These are phyloP conservation scores for Pleuronectes platessa DNA, from an alignment of 2,113 vertebrate species.

Conservation along the genomic window DNA sequence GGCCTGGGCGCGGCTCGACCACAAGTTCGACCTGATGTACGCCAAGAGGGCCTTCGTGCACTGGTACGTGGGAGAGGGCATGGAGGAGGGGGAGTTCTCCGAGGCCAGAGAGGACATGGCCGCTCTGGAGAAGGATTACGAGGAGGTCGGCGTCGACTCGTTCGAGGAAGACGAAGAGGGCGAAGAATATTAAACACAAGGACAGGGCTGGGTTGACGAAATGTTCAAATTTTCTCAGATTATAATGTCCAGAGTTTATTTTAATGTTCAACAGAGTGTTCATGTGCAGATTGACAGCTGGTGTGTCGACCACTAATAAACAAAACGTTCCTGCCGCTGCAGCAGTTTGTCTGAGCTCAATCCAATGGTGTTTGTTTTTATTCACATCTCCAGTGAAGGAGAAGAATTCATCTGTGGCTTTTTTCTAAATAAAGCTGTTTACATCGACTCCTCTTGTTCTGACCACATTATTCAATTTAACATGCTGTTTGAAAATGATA, in stretches of 20 bases:
- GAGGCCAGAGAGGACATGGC: slow-evolving; percentile 90
- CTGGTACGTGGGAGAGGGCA: slow-evolving; percentile 88
- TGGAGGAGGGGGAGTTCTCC: slow-evolving; percentile 90
- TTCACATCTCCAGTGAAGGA: slow-evolving; percentile 32
- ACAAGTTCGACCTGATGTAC: slow-evolving; percentile 90
- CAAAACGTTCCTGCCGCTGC: slow-evolving; percentile 16
- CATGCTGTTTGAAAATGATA: no score
- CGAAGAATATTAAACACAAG: slow-evolving; percentile 66
- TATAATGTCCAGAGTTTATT: neutral
- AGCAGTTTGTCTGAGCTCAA: slow-evolving; percentile 10
- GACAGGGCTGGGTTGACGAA: neutral
- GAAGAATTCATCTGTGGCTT: slow-evolving; percentile 23
- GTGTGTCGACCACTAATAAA: slow-evolving; percentile 18
- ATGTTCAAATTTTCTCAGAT: neutral
- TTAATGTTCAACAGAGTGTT: slow-evolving; percentile 1
- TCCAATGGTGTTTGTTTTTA: slow-evolving; percentile 39
- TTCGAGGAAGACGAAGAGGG: slow-evolving; percentile 67
- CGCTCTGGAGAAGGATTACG: slow-evolving; percentile 90
- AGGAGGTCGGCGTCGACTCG: slow-evolving; percentile 85
- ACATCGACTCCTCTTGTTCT: neutral
- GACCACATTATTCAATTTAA: neutral
- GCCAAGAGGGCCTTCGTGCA: slow-evolving; percentile 90
- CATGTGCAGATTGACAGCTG: slow-evolving; percentile 22
- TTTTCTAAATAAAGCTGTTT: slow-evolving; percentile 70
- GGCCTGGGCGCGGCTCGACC: slow-evolving; percentile 88